Base-by-base conservation (phyloP, 2,888 invertebrate species). In the Acrobasis suavella region DNA sequence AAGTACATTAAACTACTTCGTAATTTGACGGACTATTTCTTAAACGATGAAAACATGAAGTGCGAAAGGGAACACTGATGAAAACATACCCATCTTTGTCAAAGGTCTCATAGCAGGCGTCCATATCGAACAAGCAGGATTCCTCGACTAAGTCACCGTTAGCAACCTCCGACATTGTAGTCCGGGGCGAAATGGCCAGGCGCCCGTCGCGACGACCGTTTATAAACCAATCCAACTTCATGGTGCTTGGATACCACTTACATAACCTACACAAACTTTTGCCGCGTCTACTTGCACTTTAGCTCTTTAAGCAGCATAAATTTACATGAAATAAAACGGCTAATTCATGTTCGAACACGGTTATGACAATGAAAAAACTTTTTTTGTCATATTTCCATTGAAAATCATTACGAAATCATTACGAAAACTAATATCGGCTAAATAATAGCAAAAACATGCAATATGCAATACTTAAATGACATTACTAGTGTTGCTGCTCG, bases 21-120 rank as follows among this genome's bases (percentile, higher is more conserved):
- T 16, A 42, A 17, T 46, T 46, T n/a, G 17, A 56, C 15, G n/a
- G 39, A 42, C 37, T 8, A 17, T 10, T 8, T 46, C 8, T 16
- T 2, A 22, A 42, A 56, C 10, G 56, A 46, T 42, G 56, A 22
- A 56, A 42, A 42, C 22, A 22, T 46, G 9, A 42, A 14, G 46
- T 56, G 56, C 42, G 22, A 56, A 14, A 56, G 16, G 56, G 14
- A 56, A 56, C 56, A 55, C 46, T 22, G 15, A 15, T 16, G 60
- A 52, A 50, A 69, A 93, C 95, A 93, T 93, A 96, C 96, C 96
- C 95, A 91, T 97, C 96, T 87, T 96, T 97, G 90, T 97, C 97
- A 89, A 97, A 97, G 72, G 97, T 96, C 77, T 96, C 95, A 87
- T 97, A 97, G 91, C 97, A 97, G 82, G 97, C 97, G 93, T 97